These are phyloP conservation scores for Thaleichthys pacificus DNA, from an alignment of 2,797 vertebrate genomes.

Conservation along the genomic window DNA sequence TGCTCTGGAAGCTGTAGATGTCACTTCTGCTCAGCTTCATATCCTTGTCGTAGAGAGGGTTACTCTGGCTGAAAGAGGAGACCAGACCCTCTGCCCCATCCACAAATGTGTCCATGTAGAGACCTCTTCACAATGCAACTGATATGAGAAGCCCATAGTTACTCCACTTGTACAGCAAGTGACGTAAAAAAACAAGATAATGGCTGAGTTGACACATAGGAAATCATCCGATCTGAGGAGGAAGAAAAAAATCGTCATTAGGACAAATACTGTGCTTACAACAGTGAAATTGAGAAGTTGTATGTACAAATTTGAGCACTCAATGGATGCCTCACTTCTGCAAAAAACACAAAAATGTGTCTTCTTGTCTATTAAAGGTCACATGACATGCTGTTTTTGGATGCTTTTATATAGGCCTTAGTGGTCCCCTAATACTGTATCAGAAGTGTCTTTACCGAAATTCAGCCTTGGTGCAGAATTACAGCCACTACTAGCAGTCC, in stretches of 20 bases:
- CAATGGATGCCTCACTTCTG: too few relatives aligned
- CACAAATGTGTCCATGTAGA: slow-evolving; percentile 49
- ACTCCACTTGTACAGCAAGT: slow-evolving; percentile 19
- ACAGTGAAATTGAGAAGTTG: not conserved
- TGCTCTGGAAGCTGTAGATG: slow-evolving; percentile 45
- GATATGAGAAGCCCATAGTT: not conserved
- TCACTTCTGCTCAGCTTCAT: slow-evolving; percentile 50
- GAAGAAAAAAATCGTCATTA: not conserved
- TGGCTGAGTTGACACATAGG: not conserved
- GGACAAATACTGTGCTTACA: too few relatives aligned
- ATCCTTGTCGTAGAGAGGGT: slow-evolving; percentile 58
- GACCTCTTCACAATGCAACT: not conserved
- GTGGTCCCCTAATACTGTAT: too few relatives aligned
- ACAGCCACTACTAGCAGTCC: too few relatives aligned
- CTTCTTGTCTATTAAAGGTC: too few relatives aligned
- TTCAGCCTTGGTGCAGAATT: too few relatives aligned
- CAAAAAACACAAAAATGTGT: too few relatives aligned
- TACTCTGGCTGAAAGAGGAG: slow-evolving; percentile 43
- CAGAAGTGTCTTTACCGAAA: too few relatives aligned
- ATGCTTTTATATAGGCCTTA: too few relatives aligned
- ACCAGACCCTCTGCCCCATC: slow-evolving; percentile 16
- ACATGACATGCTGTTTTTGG: too few relatives aligned
- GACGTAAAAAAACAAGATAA: not conserved
- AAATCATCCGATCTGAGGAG: slow-evolving; percentile 7
- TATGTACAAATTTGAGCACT: too few relatives aligned